Conservation (phyloP, 2,797 vertebrate genomes). For the Linurgus olivaceus region DNA sequence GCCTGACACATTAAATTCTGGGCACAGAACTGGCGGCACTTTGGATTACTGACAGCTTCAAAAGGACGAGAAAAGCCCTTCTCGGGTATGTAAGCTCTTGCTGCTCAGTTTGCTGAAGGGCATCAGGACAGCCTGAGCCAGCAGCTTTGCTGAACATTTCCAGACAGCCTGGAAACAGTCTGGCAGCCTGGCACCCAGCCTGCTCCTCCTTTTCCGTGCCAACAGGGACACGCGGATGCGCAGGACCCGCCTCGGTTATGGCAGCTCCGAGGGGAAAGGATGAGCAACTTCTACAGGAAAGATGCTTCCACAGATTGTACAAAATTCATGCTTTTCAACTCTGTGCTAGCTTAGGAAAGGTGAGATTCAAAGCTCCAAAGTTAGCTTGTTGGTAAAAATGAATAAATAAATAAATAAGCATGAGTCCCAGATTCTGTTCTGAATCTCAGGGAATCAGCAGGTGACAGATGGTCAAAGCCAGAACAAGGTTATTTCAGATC, state of each 20-base stretch:
- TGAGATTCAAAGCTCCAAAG: slow-evolving; percentile 40
- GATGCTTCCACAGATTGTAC: not conserved
- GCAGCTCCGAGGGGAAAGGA: not conserved
- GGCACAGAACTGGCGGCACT: rapidly evolving
- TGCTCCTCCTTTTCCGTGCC: not conserved
- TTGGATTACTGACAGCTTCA: not conserved
- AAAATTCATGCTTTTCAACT: not conserved
- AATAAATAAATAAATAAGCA: not conserved
- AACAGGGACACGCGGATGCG: not conserved
- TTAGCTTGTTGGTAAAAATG: not conserved
- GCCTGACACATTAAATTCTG: not conserved
- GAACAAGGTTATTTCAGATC: slow-evolving; percentile 23
- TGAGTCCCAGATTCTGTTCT: not conserved
- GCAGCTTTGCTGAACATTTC: not conserved
- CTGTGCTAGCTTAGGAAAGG: not conserved
- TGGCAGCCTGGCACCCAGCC: not conserved
- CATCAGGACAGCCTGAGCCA: not conserved
- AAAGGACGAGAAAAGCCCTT: not conserved
- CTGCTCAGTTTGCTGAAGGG: not conserved
- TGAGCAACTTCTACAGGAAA: not conserved
- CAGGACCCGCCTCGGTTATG: not conserved
- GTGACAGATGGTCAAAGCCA: slow-evolving; percentile 43
- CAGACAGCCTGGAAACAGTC: not conserved
- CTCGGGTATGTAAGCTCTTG: not conserved
- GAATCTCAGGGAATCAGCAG: slow-evolving; percentile 37